Evolutionary conservation across 2,113 vertebrate genomes (phyloP).

Genomic region (Ciconia stormi): DNA sequence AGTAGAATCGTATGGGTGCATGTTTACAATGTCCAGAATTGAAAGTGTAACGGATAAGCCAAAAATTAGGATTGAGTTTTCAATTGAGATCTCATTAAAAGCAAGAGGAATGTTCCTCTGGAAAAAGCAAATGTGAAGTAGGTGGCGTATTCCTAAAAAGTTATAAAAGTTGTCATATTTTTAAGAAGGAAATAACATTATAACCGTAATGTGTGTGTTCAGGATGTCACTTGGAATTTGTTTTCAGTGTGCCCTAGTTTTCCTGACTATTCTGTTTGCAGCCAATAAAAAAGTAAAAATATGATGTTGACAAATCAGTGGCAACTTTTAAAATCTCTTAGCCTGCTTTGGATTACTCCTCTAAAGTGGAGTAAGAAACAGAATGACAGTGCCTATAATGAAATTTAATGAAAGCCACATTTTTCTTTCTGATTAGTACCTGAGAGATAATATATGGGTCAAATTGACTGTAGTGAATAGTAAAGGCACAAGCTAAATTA

Average conservation of each 20-base stretch:
- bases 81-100: neutral
- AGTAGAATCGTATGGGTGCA: neutral
- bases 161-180: neutral
- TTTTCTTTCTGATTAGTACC: constrained; percentile 40
- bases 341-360: neutral
- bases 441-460: constrained; percentile 57
- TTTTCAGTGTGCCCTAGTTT: neutral
- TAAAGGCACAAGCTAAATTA: constrained; percentile 20
- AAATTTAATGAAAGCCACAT: constrained; percentile 4
- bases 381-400: neutral
- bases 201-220: neutral
- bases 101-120: neutral
- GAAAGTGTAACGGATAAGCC: neutral
- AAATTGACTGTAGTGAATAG: constrained; percentile 29
- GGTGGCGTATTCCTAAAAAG: neutral
- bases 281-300: neutral
- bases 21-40: neutral
- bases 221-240: neutral
- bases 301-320: neutral
- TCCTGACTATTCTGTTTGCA: neutral
- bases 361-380: neutral
- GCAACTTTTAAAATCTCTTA: neutral
- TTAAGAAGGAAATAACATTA: neutral
- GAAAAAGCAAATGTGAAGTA: neutral
- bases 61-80: neutral